Evolutionary conservation across 2,888 invertebrate species (phyloP).

Genomic region (Callyntrura sp.): DNA sequence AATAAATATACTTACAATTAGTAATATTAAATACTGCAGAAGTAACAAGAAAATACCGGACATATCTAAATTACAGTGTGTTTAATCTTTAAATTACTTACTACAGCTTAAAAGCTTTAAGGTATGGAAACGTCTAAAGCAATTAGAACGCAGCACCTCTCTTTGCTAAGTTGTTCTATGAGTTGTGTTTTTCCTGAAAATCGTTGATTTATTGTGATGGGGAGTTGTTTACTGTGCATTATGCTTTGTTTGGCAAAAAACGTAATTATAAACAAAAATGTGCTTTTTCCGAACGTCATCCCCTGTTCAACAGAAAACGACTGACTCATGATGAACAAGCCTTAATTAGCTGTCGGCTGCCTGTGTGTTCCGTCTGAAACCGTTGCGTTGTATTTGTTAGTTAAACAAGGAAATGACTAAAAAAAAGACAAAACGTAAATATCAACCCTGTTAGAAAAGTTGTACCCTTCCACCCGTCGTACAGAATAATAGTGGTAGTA

Average conservation of each 20-base stretch:
- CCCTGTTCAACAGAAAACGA: constrained; percentile 23
- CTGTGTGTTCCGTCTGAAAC: background rate
- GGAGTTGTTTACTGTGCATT: too few species aligned
- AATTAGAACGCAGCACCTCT: background rate
- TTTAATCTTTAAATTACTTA: too few species aligned
- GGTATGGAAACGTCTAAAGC: background rate
- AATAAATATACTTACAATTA: too few species aligned
- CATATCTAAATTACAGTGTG: too few species aligned
- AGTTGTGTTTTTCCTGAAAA: background rate
- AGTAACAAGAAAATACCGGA: too few species aligned
- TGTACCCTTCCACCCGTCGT: background rate
- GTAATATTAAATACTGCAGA: too few species aligned
- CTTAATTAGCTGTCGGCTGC: constrained; percentile 10
- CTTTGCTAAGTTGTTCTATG: too few species aligned
- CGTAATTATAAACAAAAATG: background rate
- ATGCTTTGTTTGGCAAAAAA: background rate
- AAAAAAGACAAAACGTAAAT: background rate
- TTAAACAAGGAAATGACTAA: constrained; percentile 58
- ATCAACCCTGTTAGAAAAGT: background rate
- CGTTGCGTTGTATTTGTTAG: constrained; percentile 39
- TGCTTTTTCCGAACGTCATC: background rate
- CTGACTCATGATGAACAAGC: constrained; percentile 55
- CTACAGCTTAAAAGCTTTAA: too few species aligned
- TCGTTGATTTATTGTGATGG: background rate
- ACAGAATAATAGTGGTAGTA: background rate